Conservation (phyloP, 2,888 invertebrate genomes). For the Patella caerulea region DNA sequence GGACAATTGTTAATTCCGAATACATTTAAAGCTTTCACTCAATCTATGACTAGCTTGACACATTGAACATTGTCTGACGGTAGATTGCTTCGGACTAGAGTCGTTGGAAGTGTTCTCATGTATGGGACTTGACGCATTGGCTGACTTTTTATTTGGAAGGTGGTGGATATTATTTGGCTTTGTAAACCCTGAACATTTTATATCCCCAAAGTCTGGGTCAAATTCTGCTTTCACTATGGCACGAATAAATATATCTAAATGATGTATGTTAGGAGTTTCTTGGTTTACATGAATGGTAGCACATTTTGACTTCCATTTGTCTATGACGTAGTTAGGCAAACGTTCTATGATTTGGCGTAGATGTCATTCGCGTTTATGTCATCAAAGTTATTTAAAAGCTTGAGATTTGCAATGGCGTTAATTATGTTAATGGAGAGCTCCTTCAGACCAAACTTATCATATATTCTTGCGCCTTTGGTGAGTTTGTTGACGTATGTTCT, state of each 20-base stretch:
- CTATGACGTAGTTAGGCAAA: conserved; percentile 21
- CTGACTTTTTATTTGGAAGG: too few relatives aligned
- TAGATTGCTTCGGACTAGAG: too few relatives aligned
- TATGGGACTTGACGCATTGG: too few relatives aligned
- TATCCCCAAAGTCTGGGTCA: conserved; percentile 29
- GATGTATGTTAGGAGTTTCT: background rate
- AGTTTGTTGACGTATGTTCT: conserved; percentile 21
- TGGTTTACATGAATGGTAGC: conserved; percentile 15
- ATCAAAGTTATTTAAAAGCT: background rate
- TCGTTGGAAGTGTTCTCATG: too few relatives aligned
- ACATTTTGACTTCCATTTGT: conserved; percentile 11
- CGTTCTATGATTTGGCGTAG: conserved; percentile 15
- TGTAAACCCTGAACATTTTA: background rate
- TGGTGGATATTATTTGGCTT: too few relatives aligned
- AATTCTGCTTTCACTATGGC: conserved; percentile 19
- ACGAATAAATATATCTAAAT: conserved; percentile 17
- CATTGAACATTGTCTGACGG: background rate
- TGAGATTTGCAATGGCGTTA: conserved; percentile 17
- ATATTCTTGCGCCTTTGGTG: conserved; percentile 5
- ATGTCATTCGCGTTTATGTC: conserved; percentile 9
- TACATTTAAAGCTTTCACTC: background rate
- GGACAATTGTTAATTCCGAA: background rate
- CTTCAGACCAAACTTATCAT: conserved; percentile 13
- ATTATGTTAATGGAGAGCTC: conserved; percentile 17
- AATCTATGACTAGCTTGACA: conserved; percentile 7